Evolutionary conservation across 2,888 invertebrate genomes (phyloP), one percentile per base, ranked within the genome.

Genomic region (Calephelis perditalis): DNA sequence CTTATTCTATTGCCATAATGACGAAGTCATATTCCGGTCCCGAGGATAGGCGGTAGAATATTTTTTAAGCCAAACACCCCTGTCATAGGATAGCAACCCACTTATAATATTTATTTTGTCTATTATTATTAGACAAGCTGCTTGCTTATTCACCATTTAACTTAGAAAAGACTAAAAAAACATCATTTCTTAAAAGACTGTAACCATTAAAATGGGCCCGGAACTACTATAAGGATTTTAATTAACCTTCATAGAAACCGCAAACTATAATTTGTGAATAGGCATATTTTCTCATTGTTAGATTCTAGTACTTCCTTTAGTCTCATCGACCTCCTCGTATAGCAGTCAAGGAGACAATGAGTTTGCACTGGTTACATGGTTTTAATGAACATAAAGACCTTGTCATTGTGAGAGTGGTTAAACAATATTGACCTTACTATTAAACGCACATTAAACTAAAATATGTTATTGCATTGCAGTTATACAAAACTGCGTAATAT

Each of bases 261-360:
- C 43, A 40, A 35, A 46, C 59, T 60, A 47, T 76, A 75, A 79
- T 76, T 62, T 73, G 74, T 81, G 73, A 78, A 80, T 80, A 74
- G 75, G 45, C 46, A 56, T 56, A 40, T 49, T 47, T 52, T 61
- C 59, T 45, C 56, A 66, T 63, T 64, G 58, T 65, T 57, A 15
- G 36, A 56, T 9, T 40, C 44, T 7, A 37, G 40, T 46, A 54
- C 82, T 87, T 87, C 86, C 84, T 84, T 74, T 75, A 73, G 74
- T 76, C 65, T 73, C 71, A 68, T 70, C 71, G 75, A 70, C 78
- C 76, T 78, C 70, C 73, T 72, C 71, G 69, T 73, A 79, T 77
- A 73, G 71, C 69, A 80, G 84, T 86, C 87, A 88, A 88, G 88
- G 88, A 74, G 71, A 82, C 73, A 77, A 71, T 74, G 74, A 77